Evolutionary conservation across 2,113 vertebrate species (phyloP).

Genomic region (Protobothrops flavoviridis): DNA sequence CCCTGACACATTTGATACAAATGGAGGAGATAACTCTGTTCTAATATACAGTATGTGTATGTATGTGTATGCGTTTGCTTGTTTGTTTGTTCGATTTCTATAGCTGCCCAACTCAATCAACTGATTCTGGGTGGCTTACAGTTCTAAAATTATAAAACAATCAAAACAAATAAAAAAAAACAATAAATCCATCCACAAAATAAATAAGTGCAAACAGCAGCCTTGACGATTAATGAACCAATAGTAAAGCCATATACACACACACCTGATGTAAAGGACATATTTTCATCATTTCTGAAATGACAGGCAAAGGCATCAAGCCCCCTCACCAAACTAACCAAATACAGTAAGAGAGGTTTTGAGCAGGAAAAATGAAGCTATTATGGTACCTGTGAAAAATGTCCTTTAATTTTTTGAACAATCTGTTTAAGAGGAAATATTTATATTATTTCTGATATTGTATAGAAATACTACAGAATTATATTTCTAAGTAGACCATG

Average conservation of each 20-base stretch:
- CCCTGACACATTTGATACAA: conserved; percentile 28
- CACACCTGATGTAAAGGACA: conserved; percentile 36
- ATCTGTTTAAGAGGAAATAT: background rate
- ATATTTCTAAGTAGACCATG: background rate
- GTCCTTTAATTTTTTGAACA: background rate
- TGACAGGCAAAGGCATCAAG: conserved; percentile 40
- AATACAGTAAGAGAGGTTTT: background rate
- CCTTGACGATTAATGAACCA: background rate
- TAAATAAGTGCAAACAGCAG: background rate
- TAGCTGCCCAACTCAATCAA: background rate
- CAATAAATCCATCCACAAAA: background rate
- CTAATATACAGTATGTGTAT: background rate
- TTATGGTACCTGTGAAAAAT: background rate
- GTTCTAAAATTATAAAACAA: background rate
- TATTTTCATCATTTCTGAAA: conserved; percentile 51
- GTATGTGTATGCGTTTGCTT: background rate
- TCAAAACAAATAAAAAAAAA: background rate
- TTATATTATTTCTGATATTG: background rate
- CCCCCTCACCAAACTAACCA: conserved; percentile 1
- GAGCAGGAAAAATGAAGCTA: background rate
- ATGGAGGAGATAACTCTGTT: conserved; percentile 46
- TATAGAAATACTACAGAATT: background rate
- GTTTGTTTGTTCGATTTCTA: background rate
- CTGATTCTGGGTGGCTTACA: background rate
- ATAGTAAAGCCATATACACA: background rate